Conservation (phyloP, 2,113 vertebrate species). For the Sphaerodactylus townsendi region DNA sequence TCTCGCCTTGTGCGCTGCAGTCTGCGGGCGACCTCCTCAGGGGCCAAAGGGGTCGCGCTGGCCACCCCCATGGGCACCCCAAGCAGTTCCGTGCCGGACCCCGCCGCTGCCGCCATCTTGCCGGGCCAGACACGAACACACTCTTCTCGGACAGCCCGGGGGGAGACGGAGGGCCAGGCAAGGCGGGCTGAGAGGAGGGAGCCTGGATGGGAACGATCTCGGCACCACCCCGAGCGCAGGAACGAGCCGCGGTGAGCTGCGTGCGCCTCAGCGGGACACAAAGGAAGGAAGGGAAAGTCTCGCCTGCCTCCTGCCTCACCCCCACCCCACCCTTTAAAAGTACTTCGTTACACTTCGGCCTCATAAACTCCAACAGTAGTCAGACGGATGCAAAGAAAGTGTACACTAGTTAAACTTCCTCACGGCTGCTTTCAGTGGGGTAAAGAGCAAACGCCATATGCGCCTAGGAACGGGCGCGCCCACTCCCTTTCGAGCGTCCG, state of each 20-base stretch:
- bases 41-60: slow-evolving; percentile 68
- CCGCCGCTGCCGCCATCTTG: slow-evolving; percentile 58
- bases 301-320: background rate
- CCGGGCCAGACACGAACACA: background rate
- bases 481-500: too few species aligned
- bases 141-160: background rate
- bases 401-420: background rate
- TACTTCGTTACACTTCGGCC: background rate
- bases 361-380: background rate
- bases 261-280: background rate
- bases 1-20: slow-evolving; percentile 86
- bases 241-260: background rate
- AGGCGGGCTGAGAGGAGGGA: background rate
- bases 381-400: background rate
- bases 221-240: background rate
- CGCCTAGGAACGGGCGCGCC: too few species aligned
- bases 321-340: background rate
- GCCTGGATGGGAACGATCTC: background rate
- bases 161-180: background rate
- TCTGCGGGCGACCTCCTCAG: slow-evolving; percentile 82
- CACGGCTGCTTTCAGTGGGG: background rate
- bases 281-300: background rate
- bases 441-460: too few species aligned
- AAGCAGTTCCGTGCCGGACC: slow-evolving; percentile 68
- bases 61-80: slow-evolving; percentile 58